Base-by-base conservation (phyloP, 2,113 vertebrate genomes). In the Rhinoderma darwinii region DNA sequence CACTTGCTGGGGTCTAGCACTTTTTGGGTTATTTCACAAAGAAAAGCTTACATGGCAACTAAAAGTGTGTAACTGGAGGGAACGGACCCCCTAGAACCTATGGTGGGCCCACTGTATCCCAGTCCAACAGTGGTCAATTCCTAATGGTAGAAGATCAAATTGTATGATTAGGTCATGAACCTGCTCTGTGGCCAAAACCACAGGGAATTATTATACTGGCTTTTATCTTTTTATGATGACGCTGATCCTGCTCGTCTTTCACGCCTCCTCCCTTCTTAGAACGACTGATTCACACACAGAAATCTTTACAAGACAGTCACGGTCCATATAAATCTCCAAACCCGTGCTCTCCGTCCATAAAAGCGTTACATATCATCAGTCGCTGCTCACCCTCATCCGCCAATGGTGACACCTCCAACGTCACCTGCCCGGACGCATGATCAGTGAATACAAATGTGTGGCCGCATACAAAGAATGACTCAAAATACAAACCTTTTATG, bases 141-240 rank as follows among this genome's bases (percentile, higher is more conserved):
- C n/a, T n/a, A n/a, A n/a, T n/a, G n/a, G n/a, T n/a, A n/a, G n/a
- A 25, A 59, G 15, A 80, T n/a, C 0, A 27, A 1, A 66, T 44
- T 20, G 10, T n/a, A n/a, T n/a, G 11, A 39, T 80, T 59, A 56
- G 59, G 50, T 59, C 77, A 44, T 61, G 25, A 18, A 61, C 54
- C 44, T n/a, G 22, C 12, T 41, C 79, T 5, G 51, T 22, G 35
- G 22, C 51, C 41, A 30, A 22, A 44, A 27, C n/a, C 79, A 20
- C 79, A 44, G 27, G 68, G 56, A 61, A 82, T 44, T 30, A 61
- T 59, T 41, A 6, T 74, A 80, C 37, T 59, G 51, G 2, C 32
- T 56, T 80, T 80, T 32, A 59, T 80, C 76, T 51, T 20, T 35
- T 77, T 35, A 50, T n/a, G 20, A 79, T 50, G 39, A 43, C 43